Conservation (phyloP, 2,113 vertebrate genomes). For the Hyla sarda region DNA sequence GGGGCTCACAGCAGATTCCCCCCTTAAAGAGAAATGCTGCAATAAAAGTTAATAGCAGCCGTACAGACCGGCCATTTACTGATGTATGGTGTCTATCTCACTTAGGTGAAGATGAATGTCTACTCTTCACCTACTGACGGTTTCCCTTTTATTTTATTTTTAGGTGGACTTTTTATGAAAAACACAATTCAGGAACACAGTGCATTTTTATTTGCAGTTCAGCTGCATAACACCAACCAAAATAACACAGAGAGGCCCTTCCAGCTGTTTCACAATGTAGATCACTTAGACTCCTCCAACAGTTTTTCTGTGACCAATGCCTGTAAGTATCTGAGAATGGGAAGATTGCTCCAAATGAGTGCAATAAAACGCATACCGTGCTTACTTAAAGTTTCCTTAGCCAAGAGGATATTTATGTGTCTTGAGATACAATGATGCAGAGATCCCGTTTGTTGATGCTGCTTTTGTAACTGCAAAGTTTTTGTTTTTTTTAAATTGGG, state of each 20-base stretch:
- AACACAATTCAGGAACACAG: slow-evolving; percentile 99
- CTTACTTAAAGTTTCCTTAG: not conserved
- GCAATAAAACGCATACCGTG: not conserved
- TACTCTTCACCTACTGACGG: too few species aligned
- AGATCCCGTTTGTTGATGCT: not conserved
- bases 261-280: slow-evolving; percentile 98
- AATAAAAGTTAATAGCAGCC: not conserved
- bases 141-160: slow-evolving; percentile 58
- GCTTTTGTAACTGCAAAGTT: too few species aligned
- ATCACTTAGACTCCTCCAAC: slow-evolving; percentile 99
- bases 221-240: slow-evolving; percentile 99
- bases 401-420: too few species aligned
- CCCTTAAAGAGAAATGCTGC: not conserved
- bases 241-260: slow-evolving; percentile 98
- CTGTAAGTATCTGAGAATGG: slow-evolving; percentile 85
- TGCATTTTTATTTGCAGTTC: slow-evolving; percentile 97
- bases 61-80: not conserved
- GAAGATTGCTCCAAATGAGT: not conserved
- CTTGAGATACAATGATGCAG: too few species aligned
- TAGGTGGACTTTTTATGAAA: slow-evolving; percentile 98
- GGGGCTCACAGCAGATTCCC: not conserved
- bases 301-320: slow-evolving; percentile 99
- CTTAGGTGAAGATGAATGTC: not conserved
- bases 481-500: not conserved
- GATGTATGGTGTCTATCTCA: not conserved